Conservation (phyloP, 2,113 vertebrate species). For the Symphodus melops region DNA sequence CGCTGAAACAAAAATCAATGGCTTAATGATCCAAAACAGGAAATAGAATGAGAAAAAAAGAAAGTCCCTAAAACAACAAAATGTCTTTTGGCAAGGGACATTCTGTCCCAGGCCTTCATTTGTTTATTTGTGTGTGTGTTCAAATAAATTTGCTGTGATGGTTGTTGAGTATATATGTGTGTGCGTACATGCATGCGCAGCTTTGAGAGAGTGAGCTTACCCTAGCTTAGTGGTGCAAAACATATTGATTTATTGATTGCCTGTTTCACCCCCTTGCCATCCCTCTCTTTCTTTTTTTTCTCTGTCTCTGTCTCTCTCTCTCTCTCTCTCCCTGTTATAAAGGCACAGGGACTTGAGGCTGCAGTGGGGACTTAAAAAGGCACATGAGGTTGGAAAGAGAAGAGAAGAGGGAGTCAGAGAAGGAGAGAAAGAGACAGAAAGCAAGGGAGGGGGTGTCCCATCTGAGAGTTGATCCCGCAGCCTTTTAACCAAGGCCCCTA, state of each 20-base stretch:
- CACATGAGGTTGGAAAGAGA: slow-evolving; percentile 45
- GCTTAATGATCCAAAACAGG: slow-evolving; percentile 88
- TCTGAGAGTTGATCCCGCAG: slow-evolving; percentile 69
- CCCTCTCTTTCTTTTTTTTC: slow-evolving; percentile 45
- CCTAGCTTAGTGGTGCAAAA: slow-evolving; percentile 81
- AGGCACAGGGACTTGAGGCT: slow-evolving; percentile 66
- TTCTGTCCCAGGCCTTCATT: slow-evolving; percentile 76
- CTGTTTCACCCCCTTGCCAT: slow-evolving; percentile 77
- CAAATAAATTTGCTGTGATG: slow-evolving; percentile 66
- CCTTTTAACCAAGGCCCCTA: slow-evolving; percentile 76
- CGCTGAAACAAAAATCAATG: slow-evolving; percentile 87
- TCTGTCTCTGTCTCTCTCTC: slow-evolving; percentile 31
- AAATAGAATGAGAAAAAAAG: slow-evolving; percentile 84
- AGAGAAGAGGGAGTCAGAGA: slow-evolving; percentile 54
- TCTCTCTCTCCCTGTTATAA: slow-evolving; percentile 58
- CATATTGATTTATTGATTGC: slow-evolving; percentile 84
- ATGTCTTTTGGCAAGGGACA: slow-evolving; percentile 84
- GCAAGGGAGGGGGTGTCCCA: slow-evolving; percentile 60
- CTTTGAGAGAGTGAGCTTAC: slow-evolving; percentile 79
- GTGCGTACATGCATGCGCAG: slow-evolving; percentile 42
- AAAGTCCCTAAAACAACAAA: slow-evolving; percentile 85
- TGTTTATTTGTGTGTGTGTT: slow-evolving; percentile 68
- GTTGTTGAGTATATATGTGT: slow-evolving; percentile 64
- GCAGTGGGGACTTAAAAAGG: slow-evolving; percentile 68
- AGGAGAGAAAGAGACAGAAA: slow-evolving; percentile 52